phyloP scores from a whole-genome alignment of 2,113 vertebrate species.

The Lipotes vexillifer region DNA sequence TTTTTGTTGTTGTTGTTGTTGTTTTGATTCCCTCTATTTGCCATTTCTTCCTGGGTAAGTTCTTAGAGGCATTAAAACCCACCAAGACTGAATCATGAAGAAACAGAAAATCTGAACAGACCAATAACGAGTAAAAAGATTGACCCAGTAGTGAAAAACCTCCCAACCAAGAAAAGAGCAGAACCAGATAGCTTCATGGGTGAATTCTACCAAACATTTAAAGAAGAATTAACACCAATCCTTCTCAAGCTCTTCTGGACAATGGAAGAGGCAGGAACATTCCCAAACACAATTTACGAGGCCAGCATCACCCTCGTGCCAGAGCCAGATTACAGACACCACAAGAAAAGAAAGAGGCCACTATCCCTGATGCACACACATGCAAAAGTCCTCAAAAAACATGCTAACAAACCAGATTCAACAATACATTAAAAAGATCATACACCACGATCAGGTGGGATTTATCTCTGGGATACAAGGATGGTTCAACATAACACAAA shows the following conservation, averaged over 20 bases:
- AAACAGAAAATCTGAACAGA: not conserved
- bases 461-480: not conserved
- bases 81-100: not conserved
- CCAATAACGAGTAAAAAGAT: not conserved
- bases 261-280: not conserved
- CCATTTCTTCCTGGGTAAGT: not conserved
- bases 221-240: not conserved
- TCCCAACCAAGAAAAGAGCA: not conserved
- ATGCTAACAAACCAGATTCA: not conserved
- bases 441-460: not conserved
- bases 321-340: not conserved
- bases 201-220: not conserved
- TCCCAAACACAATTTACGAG: not conserved
- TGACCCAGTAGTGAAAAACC: not conserved
- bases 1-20: too few relatives aligned
- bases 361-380: not conserved
- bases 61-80: not conserved
- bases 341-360: not conserved
- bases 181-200: not conserved
- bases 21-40: too few relatives aligned
- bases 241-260: not conserved
- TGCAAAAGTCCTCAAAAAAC: not conserved
- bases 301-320: not conserved
- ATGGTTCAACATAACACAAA: not conserved
- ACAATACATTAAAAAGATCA: not conserved